Percentiles rank a stretch among this genome's conserved stretches.
Evolutionary conservation across 2,888 invertebrate species (phyloP).

Genomic region (Dorcus parallelipipedus): DNA sequence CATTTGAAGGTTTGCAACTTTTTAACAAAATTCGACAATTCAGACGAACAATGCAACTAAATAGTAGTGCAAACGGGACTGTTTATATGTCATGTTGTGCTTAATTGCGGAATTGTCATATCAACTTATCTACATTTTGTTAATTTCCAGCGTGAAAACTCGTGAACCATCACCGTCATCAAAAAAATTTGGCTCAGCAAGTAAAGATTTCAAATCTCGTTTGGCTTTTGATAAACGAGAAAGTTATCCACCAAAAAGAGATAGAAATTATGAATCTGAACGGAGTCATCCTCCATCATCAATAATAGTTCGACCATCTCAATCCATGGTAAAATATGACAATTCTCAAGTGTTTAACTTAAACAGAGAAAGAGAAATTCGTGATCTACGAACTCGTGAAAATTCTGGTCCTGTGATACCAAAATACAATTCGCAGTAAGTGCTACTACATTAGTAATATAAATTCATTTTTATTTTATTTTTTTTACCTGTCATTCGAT

Average conservation of each 20-base stretch:
- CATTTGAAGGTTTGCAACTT: no score
- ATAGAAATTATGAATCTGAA: conserved; percentile 34
- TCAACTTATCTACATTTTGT: background rate
- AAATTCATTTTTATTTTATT: no score
- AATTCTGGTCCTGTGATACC: conserved; percentile 12
- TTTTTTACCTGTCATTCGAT: no score
- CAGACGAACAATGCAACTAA: no score
- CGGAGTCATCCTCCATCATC: conserved; percentile 26
- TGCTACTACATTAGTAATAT: background rate
- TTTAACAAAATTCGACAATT: no score
- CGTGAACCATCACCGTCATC: conserved; percentile 34
- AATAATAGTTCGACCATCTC: conserved; percentile 22
- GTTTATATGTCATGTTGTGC: no score
- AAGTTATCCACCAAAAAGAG: conserved; percentile 35
- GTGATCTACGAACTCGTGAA: conserved; percentile 22
- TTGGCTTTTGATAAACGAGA: conserved; percentile 37
- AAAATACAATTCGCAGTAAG: conserved; percentile 22
- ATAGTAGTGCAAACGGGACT: no score
- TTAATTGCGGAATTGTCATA: no score
- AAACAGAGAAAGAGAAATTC: conserved; percentile 30
- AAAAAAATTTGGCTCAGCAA: conserved; percentile 31
- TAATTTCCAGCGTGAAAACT: conserved; percentile 33
- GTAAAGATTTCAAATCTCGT: conserved; percentile 33
- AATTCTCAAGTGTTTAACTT: conserved; percentile 25
- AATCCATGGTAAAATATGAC: conserved; percentile 26